phyloP scores from a whole-genome alignment of 2,888 invertebrate species.

The Ophion slaviceki region DNA sequence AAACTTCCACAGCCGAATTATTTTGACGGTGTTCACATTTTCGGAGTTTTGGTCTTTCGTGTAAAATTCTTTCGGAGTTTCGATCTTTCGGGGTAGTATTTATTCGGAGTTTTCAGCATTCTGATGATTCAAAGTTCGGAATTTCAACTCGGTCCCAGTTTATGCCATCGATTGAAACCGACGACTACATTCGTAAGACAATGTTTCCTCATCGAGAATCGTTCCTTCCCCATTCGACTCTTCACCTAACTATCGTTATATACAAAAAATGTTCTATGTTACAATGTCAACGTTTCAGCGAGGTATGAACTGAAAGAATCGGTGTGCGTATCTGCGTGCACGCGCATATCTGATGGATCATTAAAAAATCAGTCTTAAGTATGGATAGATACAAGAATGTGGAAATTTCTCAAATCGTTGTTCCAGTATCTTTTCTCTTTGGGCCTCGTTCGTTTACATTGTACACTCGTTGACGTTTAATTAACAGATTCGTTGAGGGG shows the following conservation, averaged over 20 bases:
- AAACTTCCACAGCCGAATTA: too few relatives aligned
- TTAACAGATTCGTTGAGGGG: constrained; percentile 19
- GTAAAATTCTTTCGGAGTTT: too few relatives aligned
- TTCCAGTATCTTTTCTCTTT: constrained; percentile 64
- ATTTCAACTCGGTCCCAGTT: not conserved
- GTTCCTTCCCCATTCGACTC: constrained; percentile 43
- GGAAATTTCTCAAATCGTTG: constrained; percentile 74
- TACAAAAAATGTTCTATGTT: constrained; percentile 70
- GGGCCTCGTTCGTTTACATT: constrained; percentile 19
- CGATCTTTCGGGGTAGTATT: too few relatives aligned
- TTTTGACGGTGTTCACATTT: too few relatives aligned
- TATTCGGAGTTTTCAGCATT: too few relatives aligned
- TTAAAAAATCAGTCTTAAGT: constrained; percentile 81
- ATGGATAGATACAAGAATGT: constrained; percentile 73
- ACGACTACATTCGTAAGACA: constrained; percentile 24
- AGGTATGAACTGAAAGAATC: constrained; percentile 63
- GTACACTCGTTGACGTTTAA: constrained; percentile 39
- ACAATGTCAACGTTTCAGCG: constrained; percentile 63
- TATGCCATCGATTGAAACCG: constrained; percentile 57
- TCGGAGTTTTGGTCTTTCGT: too few relatives aligned
- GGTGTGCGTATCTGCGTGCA: not conserved
- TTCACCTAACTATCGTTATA: constrained; percentile 69
- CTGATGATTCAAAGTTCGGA: too few relatives aligned
- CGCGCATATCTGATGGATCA: constrained; percentile 40
- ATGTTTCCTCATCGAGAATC: constrained; percentile 16